Evolutionary conservation across 2,797 vertebrate species (phyloP), one percentile per base, ranked within the genome.

Genomic region (Triplophysa yarkandensis): DNA sequence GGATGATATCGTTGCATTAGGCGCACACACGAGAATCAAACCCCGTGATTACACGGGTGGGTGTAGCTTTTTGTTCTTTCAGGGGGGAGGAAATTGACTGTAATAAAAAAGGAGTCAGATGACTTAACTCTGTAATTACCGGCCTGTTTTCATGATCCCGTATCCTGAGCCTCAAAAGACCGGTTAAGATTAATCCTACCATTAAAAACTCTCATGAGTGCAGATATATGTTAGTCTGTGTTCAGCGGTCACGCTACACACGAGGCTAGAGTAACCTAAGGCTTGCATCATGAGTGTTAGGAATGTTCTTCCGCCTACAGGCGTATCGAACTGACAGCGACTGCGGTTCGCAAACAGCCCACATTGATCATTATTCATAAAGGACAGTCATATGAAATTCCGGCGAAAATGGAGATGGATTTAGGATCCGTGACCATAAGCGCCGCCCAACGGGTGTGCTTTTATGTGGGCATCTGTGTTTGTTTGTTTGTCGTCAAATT

Each of bases 41-140:
- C 90, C 92, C 71, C 86, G 85, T 95, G 94, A 96, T 96, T 95
- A 96, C 94, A 91, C 90, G 89, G 86, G 88, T 92, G 90, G 90
- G 92, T 90, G 91, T 91, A 90, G 94, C 90, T 91, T 93, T 91
- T 91, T 89, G 77, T 90, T 88, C 86, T 90, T 88, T 85, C 89
- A 92, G 91, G 91, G 91, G 89, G 94, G 93, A 93, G 92, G 90
- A 93, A 90, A 94, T 94, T 92, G 93, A 92, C 93, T 94, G 94
- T 94, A 93, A 94, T 95, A 96, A 94, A 80, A 94, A 95, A 94
- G 93, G 91, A 93, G 92, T 85, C 86, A 66, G 85, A 80, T 94
- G 93, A 93, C 92, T 94, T 89, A 85, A 85, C 88, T 86, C 85
- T 93, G 92, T 91, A 89, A 93, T 93, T 93, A 87, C 92, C 89